Conservation (phyloP, 2,888 invertebrate genomes). For the Drosophila pseudotalamancana region DNA sequence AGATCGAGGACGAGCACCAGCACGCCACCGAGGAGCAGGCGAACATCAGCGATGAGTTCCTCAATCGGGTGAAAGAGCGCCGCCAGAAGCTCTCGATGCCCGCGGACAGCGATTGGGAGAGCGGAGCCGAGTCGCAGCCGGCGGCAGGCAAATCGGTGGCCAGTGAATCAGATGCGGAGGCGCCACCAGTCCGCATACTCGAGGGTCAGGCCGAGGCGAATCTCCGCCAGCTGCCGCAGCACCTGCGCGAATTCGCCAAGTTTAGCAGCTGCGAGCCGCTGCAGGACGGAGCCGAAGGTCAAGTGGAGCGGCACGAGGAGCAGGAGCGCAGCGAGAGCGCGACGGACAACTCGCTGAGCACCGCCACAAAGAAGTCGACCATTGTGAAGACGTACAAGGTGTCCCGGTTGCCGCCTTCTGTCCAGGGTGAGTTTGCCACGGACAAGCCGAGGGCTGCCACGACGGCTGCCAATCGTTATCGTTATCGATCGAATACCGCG, state of each 20-base stretch:
- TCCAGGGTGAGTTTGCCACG: conserved; percentile 69
- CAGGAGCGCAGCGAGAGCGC: conserved; percentile 77
- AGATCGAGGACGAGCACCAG: conserved; percentile 82
- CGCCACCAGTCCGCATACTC: conserved; percentile 87
- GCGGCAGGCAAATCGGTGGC: conserved; percentile 68
- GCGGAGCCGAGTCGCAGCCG: conserved; percentile 85
- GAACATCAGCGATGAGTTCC: conserved; percentile 90
- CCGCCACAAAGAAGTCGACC: conserved; percentile 78
- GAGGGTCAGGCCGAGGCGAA: conserved; percentile 87
- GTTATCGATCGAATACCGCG: conserved; percentile 70
- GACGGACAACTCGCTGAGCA: conserved; percentile 77
- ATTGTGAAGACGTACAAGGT: conserved; percentile 82
- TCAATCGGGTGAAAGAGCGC: conserved; percentile 90
- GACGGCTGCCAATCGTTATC: conserved; percentile 58
- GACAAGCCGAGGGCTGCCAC: conserved; percentile 19
- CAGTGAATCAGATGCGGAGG: conserved; percentile 77
- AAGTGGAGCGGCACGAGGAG: conserved; percentile 69
- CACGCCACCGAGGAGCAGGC: conserved; percentile 52
- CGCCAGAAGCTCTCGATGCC: conserved; percentile 89
- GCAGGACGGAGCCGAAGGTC: conserved; percentile 59
- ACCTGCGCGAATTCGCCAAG: conserved; percentile 91
- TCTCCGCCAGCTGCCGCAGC: conserved; percentile 89
- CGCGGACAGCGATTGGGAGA: conserved; percentile 88
- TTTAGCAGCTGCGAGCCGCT: conserved; percentile 82
- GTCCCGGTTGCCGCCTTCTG: conserved; percentile 71